Base-by-base conservation (phyloP, 2,113 vertebrate species). In the Merops nubicus region DNA sequence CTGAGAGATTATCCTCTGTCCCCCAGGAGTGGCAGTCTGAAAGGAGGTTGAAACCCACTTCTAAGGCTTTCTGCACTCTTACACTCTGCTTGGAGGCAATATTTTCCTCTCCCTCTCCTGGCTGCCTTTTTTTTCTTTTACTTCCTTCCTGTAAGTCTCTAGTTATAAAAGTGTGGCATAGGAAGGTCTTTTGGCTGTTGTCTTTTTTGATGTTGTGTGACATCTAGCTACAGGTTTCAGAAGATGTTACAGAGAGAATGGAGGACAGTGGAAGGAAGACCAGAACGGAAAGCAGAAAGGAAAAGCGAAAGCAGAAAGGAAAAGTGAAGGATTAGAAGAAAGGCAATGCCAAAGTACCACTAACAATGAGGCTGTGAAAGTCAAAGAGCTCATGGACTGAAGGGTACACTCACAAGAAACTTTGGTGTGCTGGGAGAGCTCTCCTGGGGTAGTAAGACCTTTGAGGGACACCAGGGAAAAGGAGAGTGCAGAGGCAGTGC, bases 11-110 rank as follows among this genome's bases (percentile, higher is more conserved):
- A 15, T 72, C 3, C 10, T 34, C 23, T 69, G 8, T 84, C 6
- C 12, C 16, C 5, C 34, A 50, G 17, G 19, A 73, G 4, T 2
- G 1, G 36, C 0, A 1, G 10, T 62, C 56, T 80, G 31, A 63
- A 68, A 69, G 33, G 3, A 68, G 8, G 7, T 5, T 69, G 33
- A 78, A 13, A 25, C 15, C 5, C 23, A 70, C 65, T n/a, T n/a
- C n/a, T 8, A 78, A 57, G 36, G 12, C 5, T 69, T 85, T 47
- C 36, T 34, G 26, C 6, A 64, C 23, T 29, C 60, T 82, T 29
- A 42, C 8, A 38, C 11, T 47, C 22, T n/a, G 19, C 15, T 38
- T 50, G 6, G 23, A 69, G 10, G 11, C 10, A 84, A 9, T 20
- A 7, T 64, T 53, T 57, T 76, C 29, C 17, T 81, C 11, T 75